Evolutionary conservation across 2,113 vertebrate species (phyloP).

Genomic region (Podarcis raffonei): DNA sequence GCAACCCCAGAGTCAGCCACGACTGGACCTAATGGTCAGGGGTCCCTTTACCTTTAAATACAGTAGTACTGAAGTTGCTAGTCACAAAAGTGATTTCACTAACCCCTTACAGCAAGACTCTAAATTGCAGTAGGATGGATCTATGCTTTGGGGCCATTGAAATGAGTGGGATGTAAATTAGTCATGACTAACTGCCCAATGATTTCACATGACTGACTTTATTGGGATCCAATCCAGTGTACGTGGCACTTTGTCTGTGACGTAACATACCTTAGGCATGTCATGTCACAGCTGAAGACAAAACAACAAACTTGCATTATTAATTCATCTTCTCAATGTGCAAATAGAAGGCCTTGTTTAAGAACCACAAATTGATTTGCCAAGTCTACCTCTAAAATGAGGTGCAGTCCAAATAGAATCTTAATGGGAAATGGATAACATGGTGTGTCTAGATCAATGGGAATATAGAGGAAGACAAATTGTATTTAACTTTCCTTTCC

Average conservation of each 20-base stretch:
- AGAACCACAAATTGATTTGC: conserved; percentile 52
- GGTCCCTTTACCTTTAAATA: too few species aligned
- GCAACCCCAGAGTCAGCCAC: too few species aligned
- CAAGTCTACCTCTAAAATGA: conserved; percentile 54
- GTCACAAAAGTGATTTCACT: neutral
- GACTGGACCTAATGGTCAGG: too few species aligned
- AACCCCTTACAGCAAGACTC: neutral
- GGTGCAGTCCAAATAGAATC: conserved; percentile 56
- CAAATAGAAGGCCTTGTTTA: conserved; percentile 59
- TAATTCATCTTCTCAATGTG: conserved; percentile 49
- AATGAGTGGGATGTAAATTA: too few species aligned
- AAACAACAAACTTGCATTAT: conserved; percentile 36
- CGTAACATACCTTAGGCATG: neutral
- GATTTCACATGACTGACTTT: too few species aligned
- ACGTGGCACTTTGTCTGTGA: neutral
- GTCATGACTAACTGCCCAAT: too few species aligned
- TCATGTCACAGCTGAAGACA: conserved; percentile 39
- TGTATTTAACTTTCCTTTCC: conserved; percentile 55
- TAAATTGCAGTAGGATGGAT: neutral
- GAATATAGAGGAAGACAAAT: conserved; percentile 51
- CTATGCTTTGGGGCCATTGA: too few species aligned
- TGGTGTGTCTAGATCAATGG: conserved; percentile 49
- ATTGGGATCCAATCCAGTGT: neutral
- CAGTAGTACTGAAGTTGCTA: neutral
- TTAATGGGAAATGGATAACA: conserved; percentile 44